A percentile compares a stretch with the other conserved stretches of the same genome.
These are phyloP conservation scores for Aporophyla lueneburgensis DNA, from an alignment of 2,888 invertebrate genomes.

Conservation along the genomic window DNA sequence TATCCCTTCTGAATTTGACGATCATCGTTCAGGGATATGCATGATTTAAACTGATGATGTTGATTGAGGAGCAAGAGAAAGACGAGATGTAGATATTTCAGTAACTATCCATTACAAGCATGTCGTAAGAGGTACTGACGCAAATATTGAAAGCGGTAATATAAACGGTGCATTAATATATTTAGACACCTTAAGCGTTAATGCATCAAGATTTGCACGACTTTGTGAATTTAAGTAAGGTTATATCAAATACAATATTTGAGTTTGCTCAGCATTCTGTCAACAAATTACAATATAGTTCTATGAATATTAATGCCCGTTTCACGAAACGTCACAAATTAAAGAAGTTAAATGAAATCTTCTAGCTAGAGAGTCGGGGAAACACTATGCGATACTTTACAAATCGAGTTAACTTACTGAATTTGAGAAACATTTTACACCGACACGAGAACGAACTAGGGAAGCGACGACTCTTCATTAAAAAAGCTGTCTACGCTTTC, in stretches of 20 bases:
- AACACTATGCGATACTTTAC: background rate
- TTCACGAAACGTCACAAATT: conserved; percentile 17
- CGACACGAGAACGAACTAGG: background rate
- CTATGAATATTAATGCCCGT: conserved; percentile 28
- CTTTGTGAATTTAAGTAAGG: conserved; percentile 38
- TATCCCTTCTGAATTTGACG: conserved; percentile 25
- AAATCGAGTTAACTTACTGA: conserved; percentile 12
- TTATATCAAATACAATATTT: conserved; percentile 49
- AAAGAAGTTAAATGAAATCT: conserved; percentile 1
- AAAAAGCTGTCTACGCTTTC: conserved; percentile 33
- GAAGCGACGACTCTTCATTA: background rate
- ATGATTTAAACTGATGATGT: conserved; percentile 24
- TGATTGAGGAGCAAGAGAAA: conserved; percentile 13
- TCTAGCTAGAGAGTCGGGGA: background rate
- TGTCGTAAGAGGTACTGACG: background rate
- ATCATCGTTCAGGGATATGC: conserved; percentile 23
- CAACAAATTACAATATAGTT: conserved; percentile 22
- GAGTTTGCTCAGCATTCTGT: conserved; percentile 20
- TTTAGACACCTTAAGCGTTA: conserved; percentile 4
- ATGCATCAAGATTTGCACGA: conserved; percentile 27
- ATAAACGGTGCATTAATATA: conserved; percentile 5
- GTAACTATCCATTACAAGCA: background rate
- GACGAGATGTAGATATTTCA: conserved; percentile 16
- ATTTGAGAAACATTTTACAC: conserved; percentile 12
- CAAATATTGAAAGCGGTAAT: conserved; percentile 8